phyloP scores from a whole-genome alignment of 2,888 invertebrate species.

The Protophormia terraenovae region DNA sequence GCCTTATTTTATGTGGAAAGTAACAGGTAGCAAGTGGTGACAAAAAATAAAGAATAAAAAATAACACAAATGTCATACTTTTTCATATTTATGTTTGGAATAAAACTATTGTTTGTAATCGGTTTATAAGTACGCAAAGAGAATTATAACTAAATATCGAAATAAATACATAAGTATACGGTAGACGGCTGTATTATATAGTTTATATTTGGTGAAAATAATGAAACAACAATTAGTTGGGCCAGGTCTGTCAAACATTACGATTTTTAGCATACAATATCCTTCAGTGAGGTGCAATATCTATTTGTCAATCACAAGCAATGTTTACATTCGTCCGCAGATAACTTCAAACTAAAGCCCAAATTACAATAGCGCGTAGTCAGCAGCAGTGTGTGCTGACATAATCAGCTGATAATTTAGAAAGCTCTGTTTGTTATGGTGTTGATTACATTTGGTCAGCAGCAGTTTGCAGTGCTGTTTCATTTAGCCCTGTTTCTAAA shows the following conservation, averaged over 20 bases:
- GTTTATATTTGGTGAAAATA: background rate
- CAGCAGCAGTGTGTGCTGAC: too few species aligned
- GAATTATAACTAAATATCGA: background rate
- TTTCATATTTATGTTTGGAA: background rate
- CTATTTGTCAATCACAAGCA: too few species aligned
- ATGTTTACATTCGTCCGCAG: too few species aligned
- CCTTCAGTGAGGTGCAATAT: too few species aligned
- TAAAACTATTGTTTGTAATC: background rate
- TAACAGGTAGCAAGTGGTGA: constrained; percentile 29
- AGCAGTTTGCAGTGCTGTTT: too few species aligned
- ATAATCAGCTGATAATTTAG: too few species aligned
- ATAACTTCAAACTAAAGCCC: too few species aligned
- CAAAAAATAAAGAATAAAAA: background rate
- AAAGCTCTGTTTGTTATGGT: too few species aligned
- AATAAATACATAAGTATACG: background rate
- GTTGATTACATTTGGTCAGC: too few species aligned
- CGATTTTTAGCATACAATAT: background rate
- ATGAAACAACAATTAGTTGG: background rate
- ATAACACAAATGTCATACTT: background rate
- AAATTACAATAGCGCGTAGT: too few species aligned
- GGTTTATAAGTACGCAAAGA: constrained; percentile 36
- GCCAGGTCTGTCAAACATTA: background rate
- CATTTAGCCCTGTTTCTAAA: too few species aligned
- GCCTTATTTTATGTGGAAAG: background rate
- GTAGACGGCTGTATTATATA: background rate